phyloP scores from a whole-genome alignment of 2,888 invertebrate genomes.

The Colostygia pectinataria region DNA sequence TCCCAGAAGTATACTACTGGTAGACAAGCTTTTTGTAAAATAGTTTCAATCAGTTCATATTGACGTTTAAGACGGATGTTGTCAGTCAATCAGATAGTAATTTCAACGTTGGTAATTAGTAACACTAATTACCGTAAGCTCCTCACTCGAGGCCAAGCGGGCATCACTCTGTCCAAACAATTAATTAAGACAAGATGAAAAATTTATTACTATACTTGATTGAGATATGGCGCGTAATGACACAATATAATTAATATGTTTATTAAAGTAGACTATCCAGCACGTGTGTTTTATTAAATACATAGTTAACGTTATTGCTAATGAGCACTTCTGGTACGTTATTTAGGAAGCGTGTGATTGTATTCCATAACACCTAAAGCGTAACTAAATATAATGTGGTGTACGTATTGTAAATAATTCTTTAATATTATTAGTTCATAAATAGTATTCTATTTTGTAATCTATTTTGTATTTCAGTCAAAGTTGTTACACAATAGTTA shows the following conservation, averaged over 20 bases:
- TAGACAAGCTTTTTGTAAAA: neutral
- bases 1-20: too few relatives aligned
- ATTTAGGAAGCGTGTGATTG: too few relatives aligned
- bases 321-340: too few relatives aligned
- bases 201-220: slow-evolving; percentile 24
- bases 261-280: neutral
- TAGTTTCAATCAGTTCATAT: slow-evolving; percentile 19
- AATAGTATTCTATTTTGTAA: too few relatives aligned
- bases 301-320: too few relatives aligned
- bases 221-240: slow-evolving; percentile 20
- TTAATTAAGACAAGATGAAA: slow-evolving; percentile 36
- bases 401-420: neutral
- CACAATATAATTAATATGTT: slow-evolving; percentile 11
- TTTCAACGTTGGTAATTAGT: slow-evolving; percentile 34
- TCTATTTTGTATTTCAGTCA: neutral
- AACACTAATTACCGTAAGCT: slow-evolving; percentile 31
- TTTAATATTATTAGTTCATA: too few relatives aligned
- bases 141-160: slow-evolving; percentile 17
- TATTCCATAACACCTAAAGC: too few relatives aligned
- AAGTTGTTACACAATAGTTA: slow-evolving; percentile 11
- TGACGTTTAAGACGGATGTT: slow-evolving; percentile 34
- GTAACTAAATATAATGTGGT: too few relatives aligned
- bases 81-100: slow-evolving; percentile 29
- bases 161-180: slow-evolving; percentile 28
- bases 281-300: too few relatives aligned